Evolutionary conservation across 2,113 vertebrate genomes (phyloP).

Genomic region (Mesocricetus auratus): DNA sequence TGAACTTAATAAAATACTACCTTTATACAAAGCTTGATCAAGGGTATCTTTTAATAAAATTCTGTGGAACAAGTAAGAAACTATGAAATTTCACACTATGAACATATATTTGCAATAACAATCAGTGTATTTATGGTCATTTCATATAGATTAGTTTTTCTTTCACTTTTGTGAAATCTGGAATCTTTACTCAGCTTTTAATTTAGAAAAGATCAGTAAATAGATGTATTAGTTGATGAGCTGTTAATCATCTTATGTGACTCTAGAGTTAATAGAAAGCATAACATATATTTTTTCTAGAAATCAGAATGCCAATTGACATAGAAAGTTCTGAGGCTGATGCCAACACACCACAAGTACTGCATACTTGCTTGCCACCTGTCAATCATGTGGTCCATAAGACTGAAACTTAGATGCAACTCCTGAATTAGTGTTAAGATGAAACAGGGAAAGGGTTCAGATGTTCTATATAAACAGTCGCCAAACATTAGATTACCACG

Average conservation of each 20-base stretch:
- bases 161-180: neutral
- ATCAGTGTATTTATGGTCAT: neutral
- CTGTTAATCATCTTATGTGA: conserved; percentile 35
- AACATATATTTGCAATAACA: conserved; percentile 64
- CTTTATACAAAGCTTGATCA: conserved; percentile 83
- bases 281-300: neutral
- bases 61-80: conserved; percentile 73
- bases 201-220: conserved; percentile 65
- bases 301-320: neutral
- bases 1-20: conserved; percentile 84
- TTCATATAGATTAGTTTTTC: conserved; percentile 62
- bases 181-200: neutral
- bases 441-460: neutral
- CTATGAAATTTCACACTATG: conserved; percentile 57
- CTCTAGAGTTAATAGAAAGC: neutral
- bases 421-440: neutral
- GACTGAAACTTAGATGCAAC: neutral
- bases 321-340: neutral
- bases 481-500: neutral
- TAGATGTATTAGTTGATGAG: neutral
- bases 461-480: neutral
- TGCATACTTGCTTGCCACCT: neutral
- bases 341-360: neutral
- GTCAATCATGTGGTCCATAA: neutral
- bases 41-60: conserved; percentile 80